Evolutionary conservation across 2,113 vertebrate species (phyloP), one percentile per base, ranked within the genome.

Genomic region (Istiophorus platypterus): DNA sequence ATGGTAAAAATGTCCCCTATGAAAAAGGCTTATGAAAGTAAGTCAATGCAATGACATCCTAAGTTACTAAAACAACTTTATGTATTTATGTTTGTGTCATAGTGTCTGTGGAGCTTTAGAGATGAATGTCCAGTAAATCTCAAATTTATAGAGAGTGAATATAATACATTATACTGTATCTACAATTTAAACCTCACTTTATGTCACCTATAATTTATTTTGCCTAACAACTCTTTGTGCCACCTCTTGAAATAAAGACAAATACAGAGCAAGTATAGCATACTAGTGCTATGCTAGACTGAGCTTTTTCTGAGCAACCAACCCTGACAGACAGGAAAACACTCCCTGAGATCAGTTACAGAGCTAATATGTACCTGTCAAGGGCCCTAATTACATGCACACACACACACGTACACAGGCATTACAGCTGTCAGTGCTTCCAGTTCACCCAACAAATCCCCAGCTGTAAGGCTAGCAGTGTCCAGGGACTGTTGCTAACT

Each of bases 281-380:
- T 75, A 71, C 63, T 37, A 17, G 26, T 51, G 72, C 61, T 67
- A 58, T 14, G 62, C 84, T 74, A 78, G 39, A 68, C 82, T 80
- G 78, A 81, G 65, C 64, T 81, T 86, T 80, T 74, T 85, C 73
- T 81, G 71, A 81, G 84, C 78, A 86, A 65, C 78, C 82, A 79
- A 76, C 73, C 82, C 77, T 90, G 81, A 92, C 89, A 74, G 84
- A 91, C 84, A 85, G 76, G 85, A 91, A 91, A 89, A 90, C 90
- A 85, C 81, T 85, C 87, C 76, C 73, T 74, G 81, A 92, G 90
- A 91, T 93, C 88, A 80, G 87, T 93, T 91, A 90, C 91, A 86
- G 84, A 82, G 81, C 91, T 91, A 92, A 91, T 91, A 91, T 89
- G 88, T 90, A 91, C 85, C 88, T 91, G 91, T 92, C 91, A 91